A percentile compares a stretch with the other conserved stretches of the same genome.
phyloP scores from a whole-genome alignment of 1,140 invertebrate genomes.

The Acyrthosiphon pisum region DNA sequence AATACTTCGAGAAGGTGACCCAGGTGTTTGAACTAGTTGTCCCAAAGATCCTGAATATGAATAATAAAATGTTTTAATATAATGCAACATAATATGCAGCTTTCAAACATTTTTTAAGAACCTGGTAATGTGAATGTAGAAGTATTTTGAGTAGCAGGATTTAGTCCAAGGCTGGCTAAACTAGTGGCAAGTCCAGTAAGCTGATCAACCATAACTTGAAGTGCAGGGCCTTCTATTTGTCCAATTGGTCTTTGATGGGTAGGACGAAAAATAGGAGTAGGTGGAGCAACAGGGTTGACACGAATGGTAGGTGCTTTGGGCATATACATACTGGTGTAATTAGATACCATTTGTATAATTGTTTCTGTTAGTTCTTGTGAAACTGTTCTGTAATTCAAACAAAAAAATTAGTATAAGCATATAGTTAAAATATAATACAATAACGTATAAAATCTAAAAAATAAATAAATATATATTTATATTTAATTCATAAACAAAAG shows the following conservation, averaged over 20 bases:
- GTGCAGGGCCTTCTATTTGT: constrained; percentile 60
- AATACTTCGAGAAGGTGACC: constrained; percentile 77
- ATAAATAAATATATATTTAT: constrained; percentile 8
- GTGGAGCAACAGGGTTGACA: constrained; percentile 64
- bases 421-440: neutral
- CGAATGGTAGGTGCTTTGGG: constrained; percentile 70
- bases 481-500: neutral
- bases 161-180: constrained; percentile 72
- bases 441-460: neutral
- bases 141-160: constrained; percentile 68
- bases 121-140: constrained; percentile 69
- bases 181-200: constrained; percentile 75
- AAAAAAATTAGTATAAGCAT: neutral
- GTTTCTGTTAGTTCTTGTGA: constrained; percentile 84
- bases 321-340: constrained; percentile 67
- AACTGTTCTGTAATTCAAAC: constrained; percentile 69
- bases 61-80: constrained; percentile 15
- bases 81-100: neutral
- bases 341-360: constrained; percentile 82
- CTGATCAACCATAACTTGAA: constrained; percentile 71
- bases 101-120: neutral
- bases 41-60: constrained; percentile 68
- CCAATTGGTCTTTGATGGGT: constrained; percentile 32
- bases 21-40: constrained; percentile 77
- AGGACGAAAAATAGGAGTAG: constrained; percentile 37